Evolutionary conservation across 2,113 vertebrate genomes (phyloP).

Genomic region (Rhinoderma darwinii): DNA sequence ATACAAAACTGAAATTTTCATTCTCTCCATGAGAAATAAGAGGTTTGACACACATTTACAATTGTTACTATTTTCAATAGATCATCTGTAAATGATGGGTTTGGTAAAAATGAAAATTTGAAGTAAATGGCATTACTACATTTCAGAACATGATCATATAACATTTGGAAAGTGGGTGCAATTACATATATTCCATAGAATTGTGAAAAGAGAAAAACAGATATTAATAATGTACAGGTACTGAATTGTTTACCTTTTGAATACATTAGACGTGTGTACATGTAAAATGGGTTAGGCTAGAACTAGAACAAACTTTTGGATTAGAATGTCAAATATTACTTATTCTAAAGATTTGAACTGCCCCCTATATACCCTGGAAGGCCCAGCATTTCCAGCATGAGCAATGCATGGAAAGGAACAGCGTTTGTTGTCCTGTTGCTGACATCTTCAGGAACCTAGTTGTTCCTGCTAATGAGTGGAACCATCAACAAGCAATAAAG

Average conservation of each 20-base stretch:
- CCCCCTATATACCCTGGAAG: no score
- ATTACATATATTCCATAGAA: neutral
- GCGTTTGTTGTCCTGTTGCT: no score
- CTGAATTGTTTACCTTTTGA: neutral
- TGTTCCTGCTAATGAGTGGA: no score
- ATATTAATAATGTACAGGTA: neutral
- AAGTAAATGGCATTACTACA: neutral
- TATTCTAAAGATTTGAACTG: no score
- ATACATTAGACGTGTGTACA: no score
- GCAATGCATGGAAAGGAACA: no score
- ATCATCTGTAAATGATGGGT: conserved; percentile 18
- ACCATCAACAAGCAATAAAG: no score
- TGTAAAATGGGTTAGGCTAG: no score
- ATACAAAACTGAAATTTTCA: conserved; percentile 8
- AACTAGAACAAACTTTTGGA: no score
- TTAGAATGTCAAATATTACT: no score
- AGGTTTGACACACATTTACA: conserved; percentile 8
- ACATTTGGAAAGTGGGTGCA: neutral
- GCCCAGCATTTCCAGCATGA: no score
- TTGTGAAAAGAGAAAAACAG: neutral
- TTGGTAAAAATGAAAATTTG: conserved; percentile 5
- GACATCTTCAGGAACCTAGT: no score
- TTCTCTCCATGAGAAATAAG: neutral
- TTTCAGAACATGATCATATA: neutral
- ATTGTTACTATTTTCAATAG: neutral